phyloP scores from a whole-genome alignment of 2,113 vertebrate species.

The Eurypyga helias region DNA sequence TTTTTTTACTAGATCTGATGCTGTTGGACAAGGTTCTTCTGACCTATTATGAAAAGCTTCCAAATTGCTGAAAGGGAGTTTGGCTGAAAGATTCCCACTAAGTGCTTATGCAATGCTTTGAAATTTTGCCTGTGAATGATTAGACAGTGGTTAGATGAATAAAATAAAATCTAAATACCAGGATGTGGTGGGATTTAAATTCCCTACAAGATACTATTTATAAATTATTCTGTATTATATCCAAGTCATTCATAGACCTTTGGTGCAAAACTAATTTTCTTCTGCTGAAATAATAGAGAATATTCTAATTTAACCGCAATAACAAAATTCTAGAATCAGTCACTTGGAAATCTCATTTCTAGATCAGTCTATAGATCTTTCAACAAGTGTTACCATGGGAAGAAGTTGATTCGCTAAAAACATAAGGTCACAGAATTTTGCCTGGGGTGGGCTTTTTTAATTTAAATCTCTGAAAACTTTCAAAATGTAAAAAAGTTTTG shows the following conservation, averaged over 20 bases:
- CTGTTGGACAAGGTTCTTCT: neutral
- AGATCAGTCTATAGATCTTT: neutral
- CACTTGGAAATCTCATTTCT: slow-evolving; percentile 48
- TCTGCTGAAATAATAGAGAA: neutral
- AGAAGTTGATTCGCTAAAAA: neutral
- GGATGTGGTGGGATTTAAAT: neutral
- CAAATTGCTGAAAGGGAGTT: neutral
- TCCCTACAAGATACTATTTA: neutral
- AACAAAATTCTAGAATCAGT: slow-evolving; percentile 12
- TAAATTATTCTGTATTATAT: neutral
- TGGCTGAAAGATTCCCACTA: neutral
- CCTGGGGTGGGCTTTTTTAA: neutral
- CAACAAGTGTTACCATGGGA: neutral
- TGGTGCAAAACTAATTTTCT: neutral
- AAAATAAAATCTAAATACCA: slow-evolving; percentile 1
- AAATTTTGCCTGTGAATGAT: slow-evolving; percentile 2
- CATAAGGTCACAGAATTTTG: neutral
- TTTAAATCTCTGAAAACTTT: neutral
- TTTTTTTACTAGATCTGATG: neutral
- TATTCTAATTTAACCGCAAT: neutral
- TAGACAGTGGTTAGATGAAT: neutral
- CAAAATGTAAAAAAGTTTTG: neutral
- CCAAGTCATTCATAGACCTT: neutral
- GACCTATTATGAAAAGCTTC: neutral
- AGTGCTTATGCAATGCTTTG: neutral